Conservation (phyloP, 2,113 vertebrate species). For the Felis chaus region DNA sequence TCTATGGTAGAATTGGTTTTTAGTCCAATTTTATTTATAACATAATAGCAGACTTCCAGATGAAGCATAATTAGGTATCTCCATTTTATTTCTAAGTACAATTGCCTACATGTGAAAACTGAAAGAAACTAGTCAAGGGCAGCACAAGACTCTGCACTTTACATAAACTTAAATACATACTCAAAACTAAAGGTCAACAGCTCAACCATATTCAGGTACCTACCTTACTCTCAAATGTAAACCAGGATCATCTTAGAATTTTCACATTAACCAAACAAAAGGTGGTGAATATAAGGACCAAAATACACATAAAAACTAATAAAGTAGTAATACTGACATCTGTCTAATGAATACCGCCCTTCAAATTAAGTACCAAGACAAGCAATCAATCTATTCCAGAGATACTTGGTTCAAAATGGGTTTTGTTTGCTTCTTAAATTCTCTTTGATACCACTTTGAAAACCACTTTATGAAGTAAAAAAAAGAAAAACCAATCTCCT, state of each 20-base stretch:
- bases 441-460: background rate
- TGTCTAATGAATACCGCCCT: background rate
- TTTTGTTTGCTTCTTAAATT: background rate
- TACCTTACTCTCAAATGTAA: background rate
- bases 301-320: background rate
- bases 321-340: background rate
- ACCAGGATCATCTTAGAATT: background rate
- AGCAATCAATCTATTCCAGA: background rate
- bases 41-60: background rate
- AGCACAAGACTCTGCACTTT: background rate
- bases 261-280: slow-evolving; percentile 7
- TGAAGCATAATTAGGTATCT: slow-evolving; percentile 12
- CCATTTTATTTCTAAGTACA: slow-evolving; percentile 5
- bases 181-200: background rate
- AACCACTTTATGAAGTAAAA: background rate
- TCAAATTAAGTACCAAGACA: background rate
- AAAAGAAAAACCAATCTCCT: background rate
- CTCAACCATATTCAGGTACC: background rate
- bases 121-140: background rate
- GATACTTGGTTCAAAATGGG: background rate
- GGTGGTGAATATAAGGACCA: background rate
- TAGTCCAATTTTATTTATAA: slow-evolving; percentile 13
- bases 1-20: background rate
- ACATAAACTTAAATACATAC: background rate
- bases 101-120: background rate